Evolutionary conservation across 2,113 vertebrate species (phyloP).

Genomic region (Neodontobutis hainanensis): DNA sequence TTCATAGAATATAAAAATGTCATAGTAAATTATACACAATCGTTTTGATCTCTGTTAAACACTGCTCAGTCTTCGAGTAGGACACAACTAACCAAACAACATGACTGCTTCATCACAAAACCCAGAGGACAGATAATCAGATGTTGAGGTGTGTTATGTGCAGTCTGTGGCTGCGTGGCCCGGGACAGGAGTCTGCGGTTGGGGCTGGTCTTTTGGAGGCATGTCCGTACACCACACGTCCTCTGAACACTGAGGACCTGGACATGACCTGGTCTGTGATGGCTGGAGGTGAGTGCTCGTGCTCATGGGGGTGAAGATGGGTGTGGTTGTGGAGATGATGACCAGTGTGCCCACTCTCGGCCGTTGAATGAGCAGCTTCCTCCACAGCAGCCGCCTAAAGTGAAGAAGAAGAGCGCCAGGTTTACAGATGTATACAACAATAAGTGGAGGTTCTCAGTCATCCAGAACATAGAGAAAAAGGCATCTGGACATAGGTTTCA

Average conservation of each 20-base stretch:
- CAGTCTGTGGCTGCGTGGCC: constrained; percentile 39
- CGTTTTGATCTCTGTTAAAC: no score
- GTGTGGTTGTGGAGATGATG: constrained; percentile 52
- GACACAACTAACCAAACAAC: no score
- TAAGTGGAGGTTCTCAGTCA: no score
- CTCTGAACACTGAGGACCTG: constrained; percentile 5
- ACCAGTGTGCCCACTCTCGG: constrained; percentile 19
- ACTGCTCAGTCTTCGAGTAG: no score
- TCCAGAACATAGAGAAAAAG: no score
- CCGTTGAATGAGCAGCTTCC: constrained; percentile 19
- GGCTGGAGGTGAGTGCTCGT: constrained; percentile 21
- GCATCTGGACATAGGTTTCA: no score
- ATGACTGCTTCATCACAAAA: not conserved
- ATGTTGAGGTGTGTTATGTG: constrained; percentile 11
- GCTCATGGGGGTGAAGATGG: constrained; percentile 57
- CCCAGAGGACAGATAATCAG: constrained; percentile 13
- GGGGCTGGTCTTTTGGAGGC: constrained; percentile 39
- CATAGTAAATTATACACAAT: no score
- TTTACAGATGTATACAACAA: not conserved
- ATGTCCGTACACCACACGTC: constrained; percentile 30
- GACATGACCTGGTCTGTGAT: not conserved
- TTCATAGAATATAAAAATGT: no score
- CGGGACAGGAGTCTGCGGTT: constrained; percentile 50
- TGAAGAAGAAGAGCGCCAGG: not conserved
- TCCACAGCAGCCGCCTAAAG: constrained; percentile 37